These are phyloP conservation scores for Drosophila auraria DNA, from an alignment of 1,140 invertebrate species.

Conservation along the genomic window DNA sequence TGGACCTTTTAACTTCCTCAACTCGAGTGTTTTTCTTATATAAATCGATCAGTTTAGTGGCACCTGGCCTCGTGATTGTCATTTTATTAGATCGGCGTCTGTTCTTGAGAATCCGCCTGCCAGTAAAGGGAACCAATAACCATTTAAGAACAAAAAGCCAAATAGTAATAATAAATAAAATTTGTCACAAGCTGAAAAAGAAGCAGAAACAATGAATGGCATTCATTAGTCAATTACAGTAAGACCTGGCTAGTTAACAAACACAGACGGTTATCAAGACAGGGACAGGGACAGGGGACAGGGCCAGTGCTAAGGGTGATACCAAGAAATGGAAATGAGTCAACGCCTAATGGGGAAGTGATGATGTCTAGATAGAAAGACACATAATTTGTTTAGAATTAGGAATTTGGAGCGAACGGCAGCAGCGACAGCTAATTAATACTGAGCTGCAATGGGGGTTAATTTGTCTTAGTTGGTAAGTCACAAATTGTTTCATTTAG, in stretches of 20 bases:
- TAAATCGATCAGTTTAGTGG: constrained; percentile 18
- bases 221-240: constrained; percentile 72
- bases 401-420: constrained; percentile 16
- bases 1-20: constrained; percentile 10
- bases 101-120: constrained; percentile 38
- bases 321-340: constrained; percentile 57
- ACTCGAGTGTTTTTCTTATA: constrained; percentile 4
- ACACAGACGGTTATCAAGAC: constrained; percentile 43
- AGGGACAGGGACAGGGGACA: not conserved
- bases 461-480: constrained; percentile 76
- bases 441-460: constrained; percentile 56
- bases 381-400: constrained; percentile 40
- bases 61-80: constrained; percentile 16
- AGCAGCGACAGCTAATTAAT: constrained; percentile 37
- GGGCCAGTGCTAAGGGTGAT: constrained; percentile 8
- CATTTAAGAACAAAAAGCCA: constrained; percentile 35
- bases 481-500: constrained; percentile 72
- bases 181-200: constrained; percentile 49
- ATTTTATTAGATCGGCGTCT: constrained; percentile 23
- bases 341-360: constrained; percentile 46
- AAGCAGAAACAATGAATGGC: constrained; percentile 57
- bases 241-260: constrained; percentile 55
- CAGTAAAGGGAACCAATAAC: constrained; percentile 28
- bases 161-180: constrained; percentile 59
- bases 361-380: constrained; percentile 44